phyloP scores from a whole-genome alignment of 2,113 vertebrate genomes.

The Actenoides hombroni region DNA sequence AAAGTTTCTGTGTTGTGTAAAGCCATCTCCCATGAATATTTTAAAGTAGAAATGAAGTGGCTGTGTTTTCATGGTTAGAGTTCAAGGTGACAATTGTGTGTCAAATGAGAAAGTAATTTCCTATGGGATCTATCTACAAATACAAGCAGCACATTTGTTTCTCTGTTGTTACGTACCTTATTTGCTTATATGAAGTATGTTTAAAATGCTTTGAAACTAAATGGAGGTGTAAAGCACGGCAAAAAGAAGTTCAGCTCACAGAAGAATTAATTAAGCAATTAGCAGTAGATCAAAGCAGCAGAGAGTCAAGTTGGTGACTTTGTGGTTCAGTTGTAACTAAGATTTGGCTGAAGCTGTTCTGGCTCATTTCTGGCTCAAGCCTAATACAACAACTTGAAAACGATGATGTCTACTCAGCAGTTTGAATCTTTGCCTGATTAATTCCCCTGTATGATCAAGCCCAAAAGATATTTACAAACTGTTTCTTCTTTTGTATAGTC shows the following conservation, averaged over 20 bases:
- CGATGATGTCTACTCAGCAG: rapidly evolving
- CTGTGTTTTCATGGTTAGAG: neutral
- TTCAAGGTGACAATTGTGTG: neutral
- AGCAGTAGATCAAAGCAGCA: neutral
- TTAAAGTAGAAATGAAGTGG: neutral
- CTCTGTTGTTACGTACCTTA: neutral
- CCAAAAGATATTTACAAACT: neutral
- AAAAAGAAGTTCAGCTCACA: neutral
- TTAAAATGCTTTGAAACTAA: neutral
- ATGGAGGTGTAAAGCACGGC: neutral
- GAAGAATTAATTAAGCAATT: neutral
- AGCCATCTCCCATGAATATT: neutral
- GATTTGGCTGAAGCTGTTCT: neutral
- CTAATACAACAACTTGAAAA: neutral
- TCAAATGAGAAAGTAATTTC: neutral
- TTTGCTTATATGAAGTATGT: neutral
- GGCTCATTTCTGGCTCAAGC: neutral
- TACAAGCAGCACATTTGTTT: neutral
- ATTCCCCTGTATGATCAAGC: neutral
- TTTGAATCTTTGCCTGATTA: neutral
- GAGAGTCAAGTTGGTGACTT: neutral
- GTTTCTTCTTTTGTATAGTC: neutral
- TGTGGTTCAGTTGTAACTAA: neutral
- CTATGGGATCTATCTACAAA: neutral
- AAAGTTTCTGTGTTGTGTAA: neutral